A percentile compares a stretch with the other conserved stretches of the same genome.
Evolutionary conservation across 1,140 invertebrate genomes (phyloP).

Genomic region (Schlechtendalia chinensis): DNA sequence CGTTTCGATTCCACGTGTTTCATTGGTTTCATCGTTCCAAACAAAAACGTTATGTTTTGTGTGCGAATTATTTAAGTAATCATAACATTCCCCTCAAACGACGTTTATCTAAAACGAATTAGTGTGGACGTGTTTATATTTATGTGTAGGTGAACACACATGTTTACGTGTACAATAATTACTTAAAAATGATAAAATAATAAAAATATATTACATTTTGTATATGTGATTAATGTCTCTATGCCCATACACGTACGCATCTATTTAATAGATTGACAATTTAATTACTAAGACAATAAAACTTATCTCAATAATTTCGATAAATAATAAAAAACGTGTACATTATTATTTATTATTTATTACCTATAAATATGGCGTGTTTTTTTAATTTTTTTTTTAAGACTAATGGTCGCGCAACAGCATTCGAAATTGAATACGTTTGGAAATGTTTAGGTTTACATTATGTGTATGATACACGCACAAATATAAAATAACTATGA

Average conservation of each 20-base stretch:
- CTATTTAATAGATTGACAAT: neutral
- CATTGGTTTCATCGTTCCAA: neutral
- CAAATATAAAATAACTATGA: constrained; percentile 3
- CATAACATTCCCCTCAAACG: neutral
- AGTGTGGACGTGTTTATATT: neutral
- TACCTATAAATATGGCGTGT: neutral
- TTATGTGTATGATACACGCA: neutral
- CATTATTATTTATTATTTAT: too few species aligned
- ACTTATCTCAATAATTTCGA: neutral
- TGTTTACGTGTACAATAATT: neutral
- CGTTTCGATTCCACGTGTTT: neutral
- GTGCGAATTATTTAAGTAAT: neutral
- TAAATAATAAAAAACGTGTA: too few species aligned
- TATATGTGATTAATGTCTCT: neutral
- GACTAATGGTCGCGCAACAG: neutral
- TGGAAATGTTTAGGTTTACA: neutral
- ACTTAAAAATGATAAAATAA: neutral
- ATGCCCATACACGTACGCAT: too few species aligned
- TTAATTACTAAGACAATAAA: constrained; percentile 15
- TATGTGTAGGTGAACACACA: neutral
- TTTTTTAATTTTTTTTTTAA: too few species aligned
- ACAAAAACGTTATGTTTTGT: neutral
- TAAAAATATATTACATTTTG: neutral
- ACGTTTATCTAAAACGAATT: constrained; percentile 5
- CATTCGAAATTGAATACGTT: neutral